A percentile compares a stretch with the other conserved stretches of the same genome.
Conservation (phyloP, 2,888 invertebrate species). For the Adelphocoris suturalis region DNA sequence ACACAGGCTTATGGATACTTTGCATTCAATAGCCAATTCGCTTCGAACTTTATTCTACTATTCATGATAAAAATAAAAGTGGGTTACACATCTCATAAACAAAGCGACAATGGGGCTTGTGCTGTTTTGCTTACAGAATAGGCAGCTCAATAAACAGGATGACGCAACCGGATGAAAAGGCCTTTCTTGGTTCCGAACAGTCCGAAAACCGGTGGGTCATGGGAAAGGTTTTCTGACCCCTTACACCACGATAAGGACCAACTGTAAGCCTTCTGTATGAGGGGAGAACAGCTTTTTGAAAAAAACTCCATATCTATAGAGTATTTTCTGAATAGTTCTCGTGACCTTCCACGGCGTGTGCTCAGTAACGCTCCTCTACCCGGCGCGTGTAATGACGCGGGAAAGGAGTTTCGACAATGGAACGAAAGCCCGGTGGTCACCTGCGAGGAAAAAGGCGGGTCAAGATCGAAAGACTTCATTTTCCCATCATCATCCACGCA, state of each 20-base stretch:
- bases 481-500: slow-evolving; percentile 14
- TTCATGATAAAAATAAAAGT: too few species aligned
- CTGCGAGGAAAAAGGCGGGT: not conserved
- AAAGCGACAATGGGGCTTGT: not conserved
- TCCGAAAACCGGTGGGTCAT: not conserved
- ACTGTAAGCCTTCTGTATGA: not conserved
- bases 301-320: not conserved
- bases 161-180: not conserved
- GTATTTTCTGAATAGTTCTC: not conserved
- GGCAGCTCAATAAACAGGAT: not conserved
- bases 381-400: not conserved
- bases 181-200: not conserved
- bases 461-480: not conserved
- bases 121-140: not conserved
- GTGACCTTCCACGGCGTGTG: not conserved
- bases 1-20: too few species aligned
- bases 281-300: not conserved
- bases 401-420: slow-evolving; percentile 18
- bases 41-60: too few species aligned
- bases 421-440: slow-evolving; percentile 10
- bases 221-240: not conserved
- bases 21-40: too few species aligned
- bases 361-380: not conserved
- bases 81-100: too few species aligned
- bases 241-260: not conserved